phyloP scores from a whole-genome alignment of 2,888 invertebrate species.

The Standfussiana lucernea region DNA sequence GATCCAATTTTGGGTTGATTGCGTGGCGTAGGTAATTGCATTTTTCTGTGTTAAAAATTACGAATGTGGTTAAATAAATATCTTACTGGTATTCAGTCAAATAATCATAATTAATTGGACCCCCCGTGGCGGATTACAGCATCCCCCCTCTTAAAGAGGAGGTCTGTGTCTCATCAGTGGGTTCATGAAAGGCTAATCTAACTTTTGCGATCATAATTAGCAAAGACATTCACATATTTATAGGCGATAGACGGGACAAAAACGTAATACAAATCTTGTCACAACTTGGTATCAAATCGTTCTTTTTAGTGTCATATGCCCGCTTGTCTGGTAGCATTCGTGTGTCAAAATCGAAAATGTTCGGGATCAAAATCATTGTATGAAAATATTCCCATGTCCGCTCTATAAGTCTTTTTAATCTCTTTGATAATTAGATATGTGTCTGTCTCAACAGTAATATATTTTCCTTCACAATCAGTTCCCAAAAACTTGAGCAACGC shows the following conservation, averaged over 20 bases:
- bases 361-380: too few relatives aligned
- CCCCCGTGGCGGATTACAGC: neutral
- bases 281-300: too few relatives aligned
- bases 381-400: too few relatives aligned
- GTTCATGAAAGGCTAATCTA: neutral
- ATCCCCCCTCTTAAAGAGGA: neutral
- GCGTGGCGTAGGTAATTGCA: neutral
- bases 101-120: neutral
- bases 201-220: neutral
- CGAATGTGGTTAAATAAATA: neutral
- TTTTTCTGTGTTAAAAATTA: neutral
- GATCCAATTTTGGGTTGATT: neutral
- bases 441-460: neutral
- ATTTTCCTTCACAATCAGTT: slow-evolving; percentile 8
- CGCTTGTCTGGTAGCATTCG: too few relatives aligned
- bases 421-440: too few relatives aligned
- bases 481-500: slow-evolving; percentile 29
- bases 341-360: too few relatives aligned
- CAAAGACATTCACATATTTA: too few relatives aligned
- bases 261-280: too few relatives aligned
- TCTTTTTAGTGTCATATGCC: too few relatives aligned
- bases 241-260: too few relatives aligned
- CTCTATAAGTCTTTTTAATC: too few relatives aligned
- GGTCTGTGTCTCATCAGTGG: neutral
- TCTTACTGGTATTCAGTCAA: neutral